Evolutionary conservation across 2,113 vertebrate species (phyloP).

Genomic region (Pelecanus crispus): DNA sequence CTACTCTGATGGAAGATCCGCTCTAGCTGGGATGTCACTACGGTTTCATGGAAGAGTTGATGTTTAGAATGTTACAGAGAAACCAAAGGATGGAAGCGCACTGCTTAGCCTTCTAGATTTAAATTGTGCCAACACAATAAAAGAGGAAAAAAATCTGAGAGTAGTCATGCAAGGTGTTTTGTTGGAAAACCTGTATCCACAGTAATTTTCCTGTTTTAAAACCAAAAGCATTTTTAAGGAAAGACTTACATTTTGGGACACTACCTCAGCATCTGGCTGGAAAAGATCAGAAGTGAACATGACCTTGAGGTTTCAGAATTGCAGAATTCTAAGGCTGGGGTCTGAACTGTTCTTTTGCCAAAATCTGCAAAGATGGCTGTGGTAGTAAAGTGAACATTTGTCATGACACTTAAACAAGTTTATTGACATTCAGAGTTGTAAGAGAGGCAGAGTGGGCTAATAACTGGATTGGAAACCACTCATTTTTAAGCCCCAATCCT

Average conservation of each 20-base stretch:
- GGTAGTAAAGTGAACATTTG: conserved; percentile 31
- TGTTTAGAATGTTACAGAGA: background rate
- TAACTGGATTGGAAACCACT: background rate
- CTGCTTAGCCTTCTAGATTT: background rate
- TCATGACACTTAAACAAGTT: background rate
- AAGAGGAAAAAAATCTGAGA: background rate
- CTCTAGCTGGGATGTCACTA: background rate
- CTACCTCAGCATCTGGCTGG: conserved; percentile 54
- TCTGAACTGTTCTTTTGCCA: conserved; percentile 50
- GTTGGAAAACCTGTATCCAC: background rate
- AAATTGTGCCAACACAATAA: background rate
- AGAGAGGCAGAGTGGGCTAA: background rate
- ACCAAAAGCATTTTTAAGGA: conserved; percentile 5
- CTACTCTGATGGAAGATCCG: background rate
- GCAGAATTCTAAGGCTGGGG: conserved; percentile 36
- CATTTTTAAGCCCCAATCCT: background rate
- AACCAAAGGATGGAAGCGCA: background rate
- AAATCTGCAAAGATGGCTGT: conserved; percentile 38
- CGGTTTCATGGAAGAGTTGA: background rate
- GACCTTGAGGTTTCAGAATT: conserved; percentile 44
- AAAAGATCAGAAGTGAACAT: conserved; percentile 47
- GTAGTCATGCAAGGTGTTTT: background rate
- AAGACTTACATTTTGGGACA: conserved; percentile 40
- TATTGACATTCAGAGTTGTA: background rate
- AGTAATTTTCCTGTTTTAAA: background rate